These are phyloP conservation scores for Anhinga rufa DNA, from an alignment of 2,113 vertebrate species.

Conservation along the genomic window DNA sequence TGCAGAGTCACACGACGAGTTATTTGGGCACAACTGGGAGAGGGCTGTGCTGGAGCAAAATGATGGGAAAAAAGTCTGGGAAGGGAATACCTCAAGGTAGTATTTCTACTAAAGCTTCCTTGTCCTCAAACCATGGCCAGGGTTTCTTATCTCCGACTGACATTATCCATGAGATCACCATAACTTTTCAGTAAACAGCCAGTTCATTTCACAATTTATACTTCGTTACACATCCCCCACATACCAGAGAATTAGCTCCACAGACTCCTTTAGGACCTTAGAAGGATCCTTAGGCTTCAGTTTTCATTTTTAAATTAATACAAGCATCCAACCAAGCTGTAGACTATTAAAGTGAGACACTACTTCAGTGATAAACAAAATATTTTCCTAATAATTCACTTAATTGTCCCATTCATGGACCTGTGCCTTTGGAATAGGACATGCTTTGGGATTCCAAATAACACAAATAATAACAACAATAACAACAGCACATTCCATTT, in stretches of 20 bases:
- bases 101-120: background rate
- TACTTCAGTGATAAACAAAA: background rate
- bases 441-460: background rate
- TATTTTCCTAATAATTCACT: background rate
- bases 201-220: slow-evolving; percentile 6
- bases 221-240: background rate
- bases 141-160: background rate
- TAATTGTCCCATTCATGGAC: background rate
- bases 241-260: background rate
- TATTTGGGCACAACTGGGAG: background rate
- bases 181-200: background rate
- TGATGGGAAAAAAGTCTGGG: background rate
- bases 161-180: background rate
- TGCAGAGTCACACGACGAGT: background rate
- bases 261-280: background rate
- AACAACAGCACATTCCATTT: background rate
- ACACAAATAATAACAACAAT: background rate
- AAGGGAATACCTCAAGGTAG: background rate
- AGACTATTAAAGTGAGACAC: background rate
- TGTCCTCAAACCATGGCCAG: background rate
- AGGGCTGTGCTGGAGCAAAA: background rate
- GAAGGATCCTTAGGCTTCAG: background rate
- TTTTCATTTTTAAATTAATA: slow-evolving; percentile 30
- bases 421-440: background rate
- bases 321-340: background rate